These are phyloP conservation scores for Stichopus horrens DNA, from an alignment of 53 echinoderm and acorn worm genomes.

Conservation along the genomic window DNA sequence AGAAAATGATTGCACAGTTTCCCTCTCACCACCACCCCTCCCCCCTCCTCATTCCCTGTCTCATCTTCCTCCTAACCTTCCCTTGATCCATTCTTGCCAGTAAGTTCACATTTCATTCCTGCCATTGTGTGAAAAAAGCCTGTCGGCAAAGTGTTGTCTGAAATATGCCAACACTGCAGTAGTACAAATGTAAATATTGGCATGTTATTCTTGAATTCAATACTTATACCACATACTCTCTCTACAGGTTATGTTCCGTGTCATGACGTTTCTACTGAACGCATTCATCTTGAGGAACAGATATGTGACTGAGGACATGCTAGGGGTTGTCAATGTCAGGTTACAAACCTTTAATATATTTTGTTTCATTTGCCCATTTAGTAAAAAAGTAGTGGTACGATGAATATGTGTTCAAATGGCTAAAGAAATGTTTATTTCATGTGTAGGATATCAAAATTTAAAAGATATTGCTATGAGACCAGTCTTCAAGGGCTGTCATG, in stretches of 20 bases:
- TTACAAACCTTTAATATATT: neutral
- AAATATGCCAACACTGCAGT: neutral
- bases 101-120: neutral
- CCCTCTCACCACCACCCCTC: too few species aligned
- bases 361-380: too few species aligned
- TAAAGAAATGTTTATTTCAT: too few species aligned
- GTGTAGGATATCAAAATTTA: too few species aligned
- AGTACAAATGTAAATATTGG: neutral
- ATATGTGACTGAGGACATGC: slow-evolving; percentile 92
- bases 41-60: too few species aligned
- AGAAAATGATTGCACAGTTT: too few species aligned
- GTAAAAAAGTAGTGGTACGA: too few species aligned
- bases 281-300: slow-evolving; percentile 75
- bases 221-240: neutral
- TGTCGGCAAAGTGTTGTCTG: neutral
- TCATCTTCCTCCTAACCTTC: too few species aligned
- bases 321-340: slow-evolving; percentile 98
- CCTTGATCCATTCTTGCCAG: too few species aligned
- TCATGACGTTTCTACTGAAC: slow-evolving; percentile 90
- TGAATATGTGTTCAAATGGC: too few species aligned
- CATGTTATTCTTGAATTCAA: neutral
- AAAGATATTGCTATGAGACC: too few species aligned
- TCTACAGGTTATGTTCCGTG: slow-evolving; percentile 83
- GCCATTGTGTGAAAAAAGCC: neutral
- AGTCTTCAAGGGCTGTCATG: too few species aligned